phyloP scores from a whole-genome alignment of 2,113 vertebrate species.

The Heterochromis multidens region DNA sequence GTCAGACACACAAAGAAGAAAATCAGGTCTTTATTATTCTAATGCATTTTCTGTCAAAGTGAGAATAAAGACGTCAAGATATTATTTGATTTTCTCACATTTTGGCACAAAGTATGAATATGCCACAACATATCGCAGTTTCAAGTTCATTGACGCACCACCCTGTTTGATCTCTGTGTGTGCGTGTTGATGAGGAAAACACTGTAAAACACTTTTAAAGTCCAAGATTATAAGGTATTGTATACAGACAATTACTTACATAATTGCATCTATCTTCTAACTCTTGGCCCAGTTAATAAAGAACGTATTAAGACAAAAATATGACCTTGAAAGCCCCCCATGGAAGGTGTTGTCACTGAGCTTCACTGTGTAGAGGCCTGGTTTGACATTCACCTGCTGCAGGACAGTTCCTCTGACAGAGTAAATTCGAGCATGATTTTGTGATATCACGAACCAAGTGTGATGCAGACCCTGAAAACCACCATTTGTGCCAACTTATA shows the following conservation, averaged over 20 bases:
- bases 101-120: not conserved
- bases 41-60: not conserved
- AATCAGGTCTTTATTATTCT: not conserved
- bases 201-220: not conserved
- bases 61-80: not conserved
- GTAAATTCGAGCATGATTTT: not conserved
- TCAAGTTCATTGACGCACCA: not conserved
- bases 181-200: not conserved
- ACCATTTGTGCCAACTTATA: too few relatives aligned
- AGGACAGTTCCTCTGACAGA: not conserved
- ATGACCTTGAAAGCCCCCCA: not conserved
- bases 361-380: not conserved
- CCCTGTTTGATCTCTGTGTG: rapidly evolving
- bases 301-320: not conserved
- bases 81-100: not conserved
- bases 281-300: too few relatives aligned
- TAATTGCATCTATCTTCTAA: not conserved
- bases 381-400: not conserved
- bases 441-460: not conserved
- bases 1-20: not conserved
- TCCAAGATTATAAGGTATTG: not conserved
- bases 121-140: not conserved
- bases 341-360: not conserved
- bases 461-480: not conserved
- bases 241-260: not conserved